A percentile compares a stretch with the other conserved stretches of the same genome.
Conservation (phyloP, 2,797 vertebrate genomes). For the Rhincodon typus region DNA sequence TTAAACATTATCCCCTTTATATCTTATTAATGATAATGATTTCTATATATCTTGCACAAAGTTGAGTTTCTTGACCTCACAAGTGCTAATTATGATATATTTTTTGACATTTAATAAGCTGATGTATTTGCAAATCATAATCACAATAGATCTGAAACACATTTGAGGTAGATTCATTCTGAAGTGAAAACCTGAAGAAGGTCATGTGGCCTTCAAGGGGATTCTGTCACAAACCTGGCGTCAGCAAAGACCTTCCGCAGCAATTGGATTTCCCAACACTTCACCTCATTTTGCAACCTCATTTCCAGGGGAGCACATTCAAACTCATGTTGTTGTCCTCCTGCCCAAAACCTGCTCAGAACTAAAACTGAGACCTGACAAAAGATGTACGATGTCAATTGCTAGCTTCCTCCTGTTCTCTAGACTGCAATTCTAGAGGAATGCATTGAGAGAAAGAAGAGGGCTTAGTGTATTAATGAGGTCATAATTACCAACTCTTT, state of each 20-base stretch:
- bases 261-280: neutral
- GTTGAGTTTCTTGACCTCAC: neutral
- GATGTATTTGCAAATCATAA: neutral
- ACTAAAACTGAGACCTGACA: neutral
- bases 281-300: neutral
- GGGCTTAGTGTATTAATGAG: neutral
- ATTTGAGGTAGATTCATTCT: neutral
- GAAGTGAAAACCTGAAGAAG: neutral
- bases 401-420: neutral
- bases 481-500: neutral
- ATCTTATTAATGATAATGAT: neutral
- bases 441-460: neutral
- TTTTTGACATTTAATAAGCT: neutral
- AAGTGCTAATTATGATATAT: neutral
- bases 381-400: neutral
- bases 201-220: neutral
- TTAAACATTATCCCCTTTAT: conserved; percentile 7
- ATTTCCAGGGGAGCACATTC: neutral
- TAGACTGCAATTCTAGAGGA: neutral
- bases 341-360: neutral
- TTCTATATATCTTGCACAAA: neutral
- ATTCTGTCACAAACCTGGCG: neutral
- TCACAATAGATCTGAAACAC: neutral
- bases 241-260: too few species aligned
- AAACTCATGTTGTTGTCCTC: neutral